Percentiles rank a stretch among this genome's conserved stretches.
Evolutionary conservation across 2,888 invertebrate species (phyloP).

Genomic region (Hypomecis atomaria): DNA sequence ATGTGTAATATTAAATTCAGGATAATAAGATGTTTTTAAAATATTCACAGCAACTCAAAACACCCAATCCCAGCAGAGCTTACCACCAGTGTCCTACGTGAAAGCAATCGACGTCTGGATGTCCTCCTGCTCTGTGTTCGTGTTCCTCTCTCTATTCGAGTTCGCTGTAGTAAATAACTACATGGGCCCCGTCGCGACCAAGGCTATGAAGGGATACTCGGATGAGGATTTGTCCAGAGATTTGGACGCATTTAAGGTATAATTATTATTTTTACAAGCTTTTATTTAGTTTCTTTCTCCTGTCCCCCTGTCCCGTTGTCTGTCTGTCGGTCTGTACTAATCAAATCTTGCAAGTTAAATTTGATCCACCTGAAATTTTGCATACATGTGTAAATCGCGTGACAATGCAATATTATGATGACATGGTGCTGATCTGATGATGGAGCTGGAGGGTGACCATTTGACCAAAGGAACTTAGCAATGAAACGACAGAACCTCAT

Average conservation of each 20-base stretch:
- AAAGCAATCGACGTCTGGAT: constrained; percentile 97
- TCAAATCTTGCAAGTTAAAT: no score
- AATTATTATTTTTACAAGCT: no score
- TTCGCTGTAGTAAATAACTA: constrained; percentile 96
- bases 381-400: no score
- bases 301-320: no score
- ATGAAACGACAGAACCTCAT: no score
- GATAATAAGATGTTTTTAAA: neutral
- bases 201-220: constrained; percentile 95
- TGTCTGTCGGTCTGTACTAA: no score
- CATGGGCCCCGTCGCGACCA: constrained; percentile 93
- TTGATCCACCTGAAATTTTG: no score
- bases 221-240: constrained; percentile 91
- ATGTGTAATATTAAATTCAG: neutral
- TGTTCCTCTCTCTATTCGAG: constrained; percentile 95
- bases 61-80: constrained; percentile 94
- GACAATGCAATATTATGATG: no score
- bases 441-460: no score
- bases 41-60: constrained; percentile 92
- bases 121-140: constrained; percentile 96
- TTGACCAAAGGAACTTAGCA: no score
- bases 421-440: no score
- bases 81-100: constrained; percentile 96
- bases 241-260: constrained; percentile 90
- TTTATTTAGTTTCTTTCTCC: no score